These are phyloP conservation scores for Dioctria rufipes DNA, from an alignment of 2,888 invertebrate species.

Conservation along the genomic window DNA sequence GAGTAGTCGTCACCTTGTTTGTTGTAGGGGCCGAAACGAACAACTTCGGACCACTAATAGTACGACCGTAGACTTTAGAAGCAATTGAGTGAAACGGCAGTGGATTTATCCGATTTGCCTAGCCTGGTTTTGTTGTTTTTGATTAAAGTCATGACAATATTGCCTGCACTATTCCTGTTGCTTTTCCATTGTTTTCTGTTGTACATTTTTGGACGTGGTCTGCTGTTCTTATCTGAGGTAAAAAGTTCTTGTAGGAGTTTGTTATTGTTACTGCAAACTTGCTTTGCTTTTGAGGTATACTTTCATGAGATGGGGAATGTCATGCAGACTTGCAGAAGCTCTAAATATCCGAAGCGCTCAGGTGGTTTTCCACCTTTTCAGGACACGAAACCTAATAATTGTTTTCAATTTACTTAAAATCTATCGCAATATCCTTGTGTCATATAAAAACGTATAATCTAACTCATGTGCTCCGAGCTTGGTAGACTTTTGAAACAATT, in stretches of 20 bases:
- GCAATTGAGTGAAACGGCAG: constrained; percentile 36
- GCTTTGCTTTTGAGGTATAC: neutral
- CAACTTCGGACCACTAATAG: constrained; percentile 22
- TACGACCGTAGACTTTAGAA: constrained; percentile 1
- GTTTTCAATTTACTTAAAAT: no score
- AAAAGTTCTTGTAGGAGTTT: constrained; percentile 35
- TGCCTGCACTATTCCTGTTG: constrained; percentile 10
- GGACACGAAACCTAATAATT: no score
- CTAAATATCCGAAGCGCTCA: no score
- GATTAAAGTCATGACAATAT: neutral
- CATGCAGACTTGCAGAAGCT: constrained; percentile 12
- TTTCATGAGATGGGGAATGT: neutral
- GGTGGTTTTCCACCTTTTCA: no score
- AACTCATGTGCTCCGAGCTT: no score
- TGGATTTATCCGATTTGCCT: constrained; percentile 30
- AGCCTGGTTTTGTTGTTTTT: constrained; percentile 17
- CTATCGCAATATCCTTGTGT: no score
- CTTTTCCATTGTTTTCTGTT: constrained; percentile 2
- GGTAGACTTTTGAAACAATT: no score
- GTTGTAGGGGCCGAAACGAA: neutral
- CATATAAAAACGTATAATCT: no score
- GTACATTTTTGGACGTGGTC: no score
- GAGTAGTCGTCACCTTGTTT: constrained; percentile 4
- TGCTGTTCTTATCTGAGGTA: constrained; percentile 20
- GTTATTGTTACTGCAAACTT: constrained; percentile 37